Conservation (phyloP, 1,140 invertebrate species). For the Aethina tumida region DNA sequence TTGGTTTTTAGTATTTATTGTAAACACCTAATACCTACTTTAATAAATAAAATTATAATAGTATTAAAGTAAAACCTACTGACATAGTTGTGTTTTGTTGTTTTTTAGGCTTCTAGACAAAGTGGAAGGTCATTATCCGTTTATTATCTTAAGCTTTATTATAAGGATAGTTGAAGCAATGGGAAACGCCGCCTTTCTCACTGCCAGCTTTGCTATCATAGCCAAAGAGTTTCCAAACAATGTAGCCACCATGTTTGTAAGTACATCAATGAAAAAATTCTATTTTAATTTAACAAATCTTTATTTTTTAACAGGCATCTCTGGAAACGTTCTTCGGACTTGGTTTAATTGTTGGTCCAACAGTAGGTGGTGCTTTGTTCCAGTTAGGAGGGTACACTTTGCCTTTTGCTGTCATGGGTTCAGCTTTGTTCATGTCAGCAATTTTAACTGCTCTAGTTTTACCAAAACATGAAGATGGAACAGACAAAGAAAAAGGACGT, state of each 20-base stretch:
- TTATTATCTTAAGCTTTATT: constrained; percentile 76
- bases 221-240: constrained; percentile 88
- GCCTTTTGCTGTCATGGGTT: constrained; percentile 78
- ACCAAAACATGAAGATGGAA: constrained; percentile 51
- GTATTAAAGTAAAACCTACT: neutral
- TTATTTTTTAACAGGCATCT: constrained; percentile 47
- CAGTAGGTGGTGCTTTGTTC: constrained; percentile 72
- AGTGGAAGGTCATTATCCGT: constrained; percentile 68
- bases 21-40: too few relatives aligned
- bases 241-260: constrained; percentile 84
- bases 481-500: constrained; percentile 49
- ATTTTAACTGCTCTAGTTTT: constrained; percentile 63
- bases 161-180: constrained; percentile 85
- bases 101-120: constrained; percentile 62
- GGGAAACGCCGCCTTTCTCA: constrained; percentile 86
- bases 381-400: constrained; percentile 72
- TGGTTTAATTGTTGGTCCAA: constrained; percentile 78
- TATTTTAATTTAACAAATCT: neutral
- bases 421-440: constrained; percentile 62
- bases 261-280: constrained; percentile 25
- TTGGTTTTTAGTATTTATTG: too few relatives aligned
- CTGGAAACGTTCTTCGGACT: constrained; percentile 85
- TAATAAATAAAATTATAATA: constrained; percentile 3
- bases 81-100: neutral
- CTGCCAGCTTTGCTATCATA: constrained; percentile 85